Evolutionary conservation across 1,140 invertebrate genomes (phyloP).

Genomic region (Aplysia californica): DNA sequence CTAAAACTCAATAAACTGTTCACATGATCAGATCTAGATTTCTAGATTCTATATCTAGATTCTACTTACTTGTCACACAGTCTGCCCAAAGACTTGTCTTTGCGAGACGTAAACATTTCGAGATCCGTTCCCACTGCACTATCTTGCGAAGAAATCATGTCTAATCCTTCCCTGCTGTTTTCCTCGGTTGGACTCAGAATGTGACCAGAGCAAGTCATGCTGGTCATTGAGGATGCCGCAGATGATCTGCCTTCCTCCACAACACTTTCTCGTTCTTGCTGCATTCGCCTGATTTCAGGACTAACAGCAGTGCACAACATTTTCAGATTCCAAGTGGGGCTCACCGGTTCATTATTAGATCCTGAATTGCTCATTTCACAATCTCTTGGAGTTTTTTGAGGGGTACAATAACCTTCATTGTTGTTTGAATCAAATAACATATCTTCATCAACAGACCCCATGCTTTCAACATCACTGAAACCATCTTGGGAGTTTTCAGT

Average conservation of each 20-base stretch:
- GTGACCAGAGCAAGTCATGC: background rate
- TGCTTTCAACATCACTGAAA: conserved; percentile 28
- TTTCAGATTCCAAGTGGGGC: conserved; percentile 67
- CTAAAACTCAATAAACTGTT: too few species aligned
- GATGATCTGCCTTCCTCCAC: conserved; percentile 19
- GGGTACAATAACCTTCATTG: background rate
- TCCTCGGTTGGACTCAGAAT: background rate
- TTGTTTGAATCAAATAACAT: conserved; percentile 38
- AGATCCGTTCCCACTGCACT: conserved; percentile 36
- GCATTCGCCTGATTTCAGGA: conserved; percentile 62
- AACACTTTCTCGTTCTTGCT: conserved; percentile 29
- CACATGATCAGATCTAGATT: too few species aligned
- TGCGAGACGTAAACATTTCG: conserved; percentile 46
- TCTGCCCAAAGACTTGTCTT: conserved; percentile 68
- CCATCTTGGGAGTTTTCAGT: conserved; percentile 4
- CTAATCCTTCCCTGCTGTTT: conserved; percentile 24
- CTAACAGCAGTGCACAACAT: conserved; percentile 66
- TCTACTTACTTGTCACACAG: conserved; percentile 63
- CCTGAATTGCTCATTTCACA: background rate
- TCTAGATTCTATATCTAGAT: background rate
- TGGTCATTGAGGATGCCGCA: background rate
- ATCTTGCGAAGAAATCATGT: conserved; percentile 41
- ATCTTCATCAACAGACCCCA: conserved; percentile 8
- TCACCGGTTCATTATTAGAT: conserved; percentile 48
- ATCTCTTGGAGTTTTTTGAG: too few species aligned